phyloP scores from a whole-genome alignment of 2,113 vertebrate genomes.

The Chitala chitala region DNA sequence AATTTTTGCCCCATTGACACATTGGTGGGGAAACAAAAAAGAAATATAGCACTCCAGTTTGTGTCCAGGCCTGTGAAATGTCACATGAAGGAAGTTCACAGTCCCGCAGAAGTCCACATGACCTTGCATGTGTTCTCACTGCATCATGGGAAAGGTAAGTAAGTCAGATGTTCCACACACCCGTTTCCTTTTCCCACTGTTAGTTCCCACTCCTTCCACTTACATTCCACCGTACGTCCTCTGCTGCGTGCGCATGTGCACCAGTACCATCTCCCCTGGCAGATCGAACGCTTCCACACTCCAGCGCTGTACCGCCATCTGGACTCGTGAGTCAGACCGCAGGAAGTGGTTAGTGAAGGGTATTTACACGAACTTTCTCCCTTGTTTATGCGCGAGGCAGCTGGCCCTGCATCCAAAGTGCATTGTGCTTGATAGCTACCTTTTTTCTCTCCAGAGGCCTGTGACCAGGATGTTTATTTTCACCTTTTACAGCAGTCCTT shows the following conservation, averaged over 20 bases:
- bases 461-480: background rate
- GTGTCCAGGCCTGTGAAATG: conserved; percentile 12
- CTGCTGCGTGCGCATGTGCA: conserved; percentile 6
- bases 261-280: conserved; percentile 43
- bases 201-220: background rate
- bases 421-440: conserved; percentile 7
- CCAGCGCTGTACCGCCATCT: conserved; percentile 52
- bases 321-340: conserved; percentile 37
- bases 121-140: conserved; percentile 23
- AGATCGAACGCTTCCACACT: conserved; percentile 62
- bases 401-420: background rate
- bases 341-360: conserved; percentile 34
- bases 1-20: conserved; percentile 19
- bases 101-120: conserved; percentile 35
- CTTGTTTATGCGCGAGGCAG: conserved; percentile 41
- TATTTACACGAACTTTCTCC: conserved; percentile 35
- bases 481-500: too few species aligned
- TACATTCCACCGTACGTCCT: background rate
- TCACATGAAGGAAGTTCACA: conserved; percentile 39
- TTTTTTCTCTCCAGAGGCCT: conserved; percentile 4
- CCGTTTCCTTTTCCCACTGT: conserved; percentile 44
- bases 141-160: conserved; percentile 55
- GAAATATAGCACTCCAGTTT: conserved; percentile 26
- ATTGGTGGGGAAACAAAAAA: conserved; percentile 17
- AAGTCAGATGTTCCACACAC: conserved; percentile 54